Percentiles rank a stretch among this genome's conserved stretches.
Conservation (phyloP, 2,888 invertebrate genomes). For the Argyresthia albistria region DNA sequence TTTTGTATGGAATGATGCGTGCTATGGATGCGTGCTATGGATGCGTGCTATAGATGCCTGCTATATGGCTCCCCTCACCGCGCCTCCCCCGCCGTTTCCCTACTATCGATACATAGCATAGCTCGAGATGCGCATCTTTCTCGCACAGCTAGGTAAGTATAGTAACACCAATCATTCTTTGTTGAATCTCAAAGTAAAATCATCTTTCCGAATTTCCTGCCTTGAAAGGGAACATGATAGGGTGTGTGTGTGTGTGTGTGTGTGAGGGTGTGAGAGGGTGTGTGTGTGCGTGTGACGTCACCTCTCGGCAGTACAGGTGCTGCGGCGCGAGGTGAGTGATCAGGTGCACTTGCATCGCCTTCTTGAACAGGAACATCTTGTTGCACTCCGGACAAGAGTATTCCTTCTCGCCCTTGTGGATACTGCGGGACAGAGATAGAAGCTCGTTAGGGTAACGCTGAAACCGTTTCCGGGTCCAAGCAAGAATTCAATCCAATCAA, state of each 20-base stretch:
- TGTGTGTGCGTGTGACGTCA: slow-evolving; percentile 9
- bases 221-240: neutral
- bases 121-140: too few relatives aligned
- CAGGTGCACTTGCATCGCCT: slow-evolving; percentile 46
- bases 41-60: too few relatives aligned
- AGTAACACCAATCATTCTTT: too few relatives aligned
- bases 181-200: too few relatives aligned
- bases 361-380: slow-evolving; percentile 51
- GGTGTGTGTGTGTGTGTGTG: neutral
- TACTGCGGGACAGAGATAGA: slow-evolving; percentile 22
- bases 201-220: too few relatives aligned
- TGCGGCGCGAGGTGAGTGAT: slow-evolving; percentile 41
- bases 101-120: too few relatives aligned
- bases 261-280: neutral
- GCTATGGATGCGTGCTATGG: too few relatives aligned
- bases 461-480: neutral
- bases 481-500: neutral
- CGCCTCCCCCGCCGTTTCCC: too few relatives aligned
- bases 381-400: slow-evolving; percentile 39
- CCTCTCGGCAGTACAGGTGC: slow-evolving; percentile 48
- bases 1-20: too few relatives aligned
- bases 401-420: slow-evolving; percentile 52
- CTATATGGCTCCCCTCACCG: too few relatives aligned
- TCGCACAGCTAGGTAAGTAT: too few relatives aligned
- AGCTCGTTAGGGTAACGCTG: neutral